These are phyloP conservation scores for Pachypeltis micranthus DNA, from an alignment of 1,140 invertebrate genomes.

Conservation along the genomic window DNA sequence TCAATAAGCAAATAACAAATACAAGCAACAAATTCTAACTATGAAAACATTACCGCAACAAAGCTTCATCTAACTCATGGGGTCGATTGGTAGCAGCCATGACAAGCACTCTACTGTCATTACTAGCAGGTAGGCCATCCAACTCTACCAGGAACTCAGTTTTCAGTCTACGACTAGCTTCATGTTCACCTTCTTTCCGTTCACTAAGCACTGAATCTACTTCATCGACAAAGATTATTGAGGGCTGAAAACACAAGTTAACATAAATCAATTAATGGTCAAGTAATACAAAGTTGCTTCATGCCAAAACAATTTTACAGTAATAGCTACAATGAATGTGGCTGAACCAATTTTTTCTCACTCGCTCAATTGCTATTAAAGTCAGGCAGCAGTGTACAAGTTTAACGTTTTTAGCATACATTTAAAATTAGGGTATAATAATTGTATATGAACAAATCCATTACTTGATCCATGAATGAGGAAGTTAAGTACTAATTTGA, in stretches of 20 bases:
- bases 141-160: constrained; percentile 97
- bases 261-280: too few relatives aligned
- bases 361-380: too few relatives aligned
- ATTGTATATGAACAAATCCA: too few relatives aligned
- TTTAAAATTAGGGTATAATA: too few relatives aligned
- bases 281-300: not conserved
- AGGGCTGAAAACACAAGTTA: constrained; percentile 44
- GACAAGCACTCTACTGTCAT: constrained; percentile 83
- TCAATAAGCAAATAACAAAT: too few relatives aligned
- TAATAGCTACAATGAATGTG: too few relatives aligned
- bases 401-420: too few relatives aligned
- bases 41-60: constrained; percentile 48
- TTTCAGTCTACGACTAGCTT: constrained; percentile 90
- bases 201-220: constrained; percentile 90
- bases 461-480: too few relatives aligned
- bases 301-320: not conserved
- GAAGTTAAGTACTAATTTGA: too few relatives aligned
- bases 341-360: too few relatives aligned
- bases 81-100: constrained; percentile 96
- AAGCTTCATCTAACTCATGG: constrained; percentile 90
- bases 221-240: constrained; percentile 93
- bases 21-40: too few relatives aligned
- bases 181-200: constrained; percentile 83
- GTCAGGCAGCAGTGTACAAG: too few relatives aligned
- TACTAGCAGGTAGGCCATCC: constrained; percentile 67